Base-by-base conservation (phyloP, 2,797 vertebrate genomes). In the Neopelma chrysocephalum region DNA sequence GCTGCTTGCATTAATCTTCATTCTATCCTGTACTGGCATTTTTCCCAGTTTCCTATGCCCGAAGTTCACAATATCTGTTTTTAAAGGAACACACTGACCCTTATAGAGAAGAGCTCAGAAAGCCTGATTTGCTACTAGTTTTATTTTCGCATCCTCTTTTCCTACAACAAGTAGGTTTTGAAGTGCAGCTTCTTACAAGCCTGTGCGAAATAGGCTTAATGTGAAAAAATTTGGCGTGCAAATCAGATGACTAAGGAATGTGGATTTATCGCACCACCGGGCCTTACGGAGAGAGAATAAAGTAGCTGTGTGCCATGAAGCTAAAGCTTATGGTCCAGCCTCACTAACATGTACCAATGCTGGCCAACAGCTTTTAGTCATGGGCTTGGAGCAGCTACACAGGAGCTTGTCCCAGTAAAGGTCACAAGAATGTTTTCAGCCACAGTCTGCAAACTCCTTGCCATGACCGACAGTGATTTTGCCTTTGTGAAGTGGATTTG, bases 1-100 rank as follows among this genome's bases (percentile, higher is more conserved):
- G 89, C 89, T 95, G 86, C 50, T 56, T 57, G 58, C 61, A 87
- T 96, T 96, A 94, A 94, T 96, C 94, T 96, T 94, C 71, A 57
- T 94, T 94, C 94, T 96, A 81, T 92, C 92, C 91, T 93, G 92
- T 94, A 25, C 94, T 96, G 96, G 96, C 96, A 3, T 75, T 72
- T 81, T 69, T 96, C 96, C 96, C 94, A 93, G 94, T 95, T 97
- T 97, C 94, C 96, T 97, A 83, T 83, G 91, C 94, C 82, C 11
- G 0, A 89, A 92, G 87, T 95, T 94, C 87, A 93, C 82, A 97
- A 45, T 78, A 68, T 93, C 87, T 96, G 89, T 87, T 95, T 87
- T 89, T 92, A 95, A 96, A 95, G 87, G 92, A 96, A 91, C 94
- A 94, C 87, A 81, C 84, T 91, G 91, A 88, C 73, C 82, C 84